These are phyloP conservation scores for Ophion ellenae DNA, from an alignment of 2,888 invertebrate genomes.

Conservation along the genomic window DNA sequence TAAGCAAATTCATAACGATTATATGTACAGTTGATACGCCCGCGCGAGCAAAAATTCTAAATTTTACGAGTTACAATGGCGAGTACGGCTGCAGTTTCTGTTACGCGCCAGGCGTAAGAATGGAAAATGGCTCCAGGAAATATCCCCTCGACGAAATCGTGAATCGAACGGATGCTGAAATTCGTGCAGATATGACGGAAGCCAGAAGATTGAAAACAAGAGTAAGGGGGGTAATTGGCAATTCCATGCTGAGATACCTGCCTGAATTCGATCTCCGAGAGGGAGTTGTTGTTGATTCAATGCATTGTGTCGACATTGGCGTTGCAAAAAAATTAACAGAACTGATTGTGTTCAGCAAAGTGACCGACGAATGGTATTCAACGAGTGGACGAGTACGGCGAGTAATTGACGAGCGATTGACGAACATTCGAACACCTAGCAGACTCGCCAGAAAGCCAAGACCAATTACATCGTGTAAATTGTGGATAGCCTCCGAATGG, in stretches of 20 bases:
- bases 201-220: neutral
- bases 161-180: constrained; percentile 19
- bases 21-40: constrained; percentile 30
- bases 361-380: neutral
- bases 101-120: constrained; percentile 21
- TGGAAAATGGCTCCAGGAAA: constrained; percentile 8
- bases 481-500: constrained; percentile 47
- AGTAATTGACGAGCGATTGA: constrained; percentile 15
- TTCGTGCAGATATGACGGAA: constrained; percentile 19
- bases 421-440: constrained; percentile 30
- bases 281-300: constrained; percentile 48
- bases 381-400: neutral
- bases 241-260: constrained; percentile 16
- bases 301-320: constrained; percentile 55
- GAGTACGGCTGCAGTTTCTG: constrained; percentile 42
- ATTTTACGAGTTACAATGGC: constrained; percentile 27
- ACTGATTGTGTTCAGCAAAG: neutral
- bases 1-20: constrained; percentile 25
- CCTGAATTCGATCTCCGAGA: constrained; percentile 41
- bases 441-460: constrained; percentile 28
- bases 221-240: constrained; percentile 21
- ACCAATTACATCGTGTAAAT: neutral
- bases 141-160: constrained; percentile 29
- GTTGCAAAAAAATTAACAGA: constrained; percentile 40
- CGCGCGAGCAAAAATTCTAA: constrained; percentile 8